Conservation (phyloP, 2,113 vertebrate genomes). For the Laticauda laticaudata region DNA sequence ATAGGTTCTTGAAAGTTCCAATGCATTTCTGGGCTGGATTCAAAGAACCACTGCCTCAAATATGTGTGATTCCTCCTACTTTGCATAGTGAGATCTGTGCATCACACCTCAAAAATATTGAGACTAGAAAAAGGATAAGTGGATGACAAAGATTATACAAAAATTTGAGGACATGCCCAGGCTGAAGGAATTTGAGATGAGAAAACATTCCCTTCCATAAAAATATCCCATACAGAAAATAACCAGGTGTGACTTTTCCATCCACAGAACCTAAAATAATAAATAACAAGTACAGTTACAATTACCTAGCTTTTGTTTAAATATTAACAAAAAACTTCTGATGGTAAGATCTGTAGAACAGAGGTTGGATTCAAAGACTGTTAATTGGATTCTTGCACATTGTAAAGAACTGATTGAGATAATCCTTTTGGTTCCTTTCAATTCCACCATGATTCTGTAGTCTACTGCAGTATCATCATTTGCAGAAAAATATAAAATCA, state of each 20-base stretch:
- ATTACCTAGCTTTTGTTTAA: background rate
- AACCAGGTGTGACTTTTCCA: background rate
- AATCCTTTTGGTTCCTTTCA: background rate
- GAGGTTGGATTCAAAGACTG: background rate
- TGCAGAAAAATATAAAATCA: background rate
- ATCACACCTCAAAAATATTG: background rate
- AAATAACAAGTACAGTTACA: background rate
- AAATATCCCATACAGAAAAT: background rate
- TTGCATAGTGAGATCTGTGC: background rate
- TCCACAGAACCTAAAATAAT: background rate
- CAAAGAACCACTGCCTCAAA: background rate
- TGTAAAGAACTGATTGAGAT: background rate
- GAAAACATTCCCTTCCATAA: background rate
- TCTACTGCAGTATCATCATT: background rate
- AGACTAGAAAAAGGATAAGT: background rate
- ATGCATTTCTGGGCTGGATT: background rate
- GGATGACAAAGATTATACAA: background rate
- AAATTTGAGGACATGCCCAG: background rate
- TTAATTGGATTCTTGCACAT: background rate
- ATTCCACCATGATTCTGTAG: background rate
- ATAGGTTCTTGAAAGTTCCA: background rate
- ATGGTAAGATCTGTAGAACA: background rate
- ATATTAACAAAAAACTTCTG: background rate
- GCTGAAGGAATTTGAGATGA: background rate
- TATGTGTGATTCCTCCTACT: background rate